phyloP scores from a whole-genome alignment of 2,113 vertebrate species.

The Pterocles orientalis region DNA sequence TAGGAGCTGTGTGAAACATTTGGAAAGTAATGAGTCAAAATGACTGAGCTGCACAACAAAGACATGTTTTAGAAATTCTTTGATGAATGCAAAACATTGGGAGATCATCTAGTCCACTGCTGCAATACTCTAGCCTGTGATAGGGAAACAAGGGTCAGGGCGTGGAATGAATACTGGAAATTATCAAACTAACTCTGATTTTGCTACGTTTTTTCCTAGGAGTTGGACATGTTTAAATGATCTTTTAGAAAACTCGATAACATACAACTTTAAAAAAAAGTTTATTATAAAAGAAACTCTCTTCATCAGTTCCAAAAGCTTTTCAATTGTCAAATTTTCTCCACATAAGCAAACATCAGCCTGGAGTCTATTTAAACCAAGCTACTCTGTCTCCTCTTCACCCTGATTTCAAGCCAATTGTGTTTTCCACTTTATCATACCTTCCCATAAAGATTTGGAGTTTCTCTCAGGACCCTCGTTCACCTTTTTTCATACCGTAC shows the following conservation, averaged over 20 bases:
- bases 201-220: background rate
- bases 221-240: background rate
- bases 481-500: background rate
- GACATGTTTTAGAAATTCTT: background rate
- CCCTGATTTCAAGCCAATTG: background rate
- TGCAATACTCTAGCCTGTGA: background rate
- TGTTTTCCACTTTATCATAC: background rate
- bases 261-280: background rate
- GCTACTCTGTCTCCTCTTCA: background rate
- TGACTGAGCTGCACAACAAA: background rate
- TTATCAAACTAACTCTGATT: background rate
- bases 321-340: background rate
- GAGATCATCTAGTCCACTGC: background rate
- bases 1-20: constrained; percentile 22
- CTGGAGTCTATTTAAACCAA: background rate
- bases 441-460: background rate
- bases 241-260: background rate
- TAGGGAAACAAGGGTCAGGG: background rate
- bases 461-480: background rate
- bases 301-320: background rate
- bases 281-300: background rate
- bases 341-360: background rate
- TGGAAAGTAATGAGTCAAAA: constrained; percentile 34
- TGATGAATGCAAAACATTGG: background rate
- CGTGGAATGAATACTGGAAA: background rate